Conservation (phyloP, 2,113 vertebrate species). For the Columba janthina region DNA sequence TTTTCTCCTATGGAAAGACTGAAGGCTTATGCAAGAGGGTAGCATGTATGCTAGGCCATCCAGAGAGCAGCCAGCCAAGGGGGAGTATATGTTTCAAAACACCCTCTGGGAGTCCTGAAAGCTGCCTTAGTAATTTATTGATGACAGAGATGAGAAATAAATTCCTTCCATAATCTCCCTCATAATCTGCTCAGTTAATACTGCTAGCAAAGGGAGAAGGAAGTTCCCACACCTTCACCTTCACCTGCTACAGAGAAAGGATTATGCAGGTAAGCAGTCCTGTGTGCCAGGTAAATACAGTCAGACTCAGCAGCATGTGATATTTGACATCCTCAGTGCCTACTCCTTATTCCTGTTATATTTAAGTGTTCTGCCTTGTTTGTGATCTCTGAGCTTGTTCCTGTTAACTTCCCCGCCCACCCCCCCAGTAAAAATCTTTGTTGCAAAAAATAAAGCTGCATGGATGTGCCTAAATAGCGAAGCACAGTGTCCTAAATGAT, state of each 20-base stretch:
- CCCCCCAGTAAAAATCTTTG: background rate
- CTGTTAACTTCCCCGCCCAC: background rate
- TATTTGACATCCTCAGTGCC: background rate
- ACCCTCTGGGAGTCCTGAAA: background rate
- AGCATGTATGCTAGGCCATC: background rate
- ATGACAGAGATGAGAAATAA: background rate
- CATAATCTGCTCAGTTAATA: background rate
- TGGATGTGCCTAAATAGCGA: background rate
- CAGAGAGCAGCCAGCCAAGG: background rate
- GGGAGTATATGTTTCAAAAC: background rate
- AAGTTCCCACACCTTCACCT: background rate
- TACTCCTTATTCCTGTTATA: background rate
- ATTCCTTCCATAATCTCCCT: background rate
- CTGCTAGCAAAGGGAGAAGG: background rate
- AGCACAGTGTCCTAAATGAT: conserved; percentile 55
- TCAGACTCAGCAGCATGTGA: background rate
- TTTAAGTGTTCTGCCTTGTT: background rate
- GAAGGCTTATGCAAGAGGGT: background rate
- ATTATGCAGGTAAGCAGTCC: background rate
- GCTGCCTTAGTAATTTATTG: background rate
- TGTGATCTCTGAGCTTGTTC: background rate
- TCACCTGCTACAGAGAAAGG: background rate
- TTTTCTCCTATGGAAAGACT: background rate
- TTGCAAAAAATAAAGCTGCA: background rate
- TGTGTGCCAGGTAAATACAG: background rate